Conservation (phyloP, 2,113 vertebrate genomes). For the Pteropus alecto region DNA sequence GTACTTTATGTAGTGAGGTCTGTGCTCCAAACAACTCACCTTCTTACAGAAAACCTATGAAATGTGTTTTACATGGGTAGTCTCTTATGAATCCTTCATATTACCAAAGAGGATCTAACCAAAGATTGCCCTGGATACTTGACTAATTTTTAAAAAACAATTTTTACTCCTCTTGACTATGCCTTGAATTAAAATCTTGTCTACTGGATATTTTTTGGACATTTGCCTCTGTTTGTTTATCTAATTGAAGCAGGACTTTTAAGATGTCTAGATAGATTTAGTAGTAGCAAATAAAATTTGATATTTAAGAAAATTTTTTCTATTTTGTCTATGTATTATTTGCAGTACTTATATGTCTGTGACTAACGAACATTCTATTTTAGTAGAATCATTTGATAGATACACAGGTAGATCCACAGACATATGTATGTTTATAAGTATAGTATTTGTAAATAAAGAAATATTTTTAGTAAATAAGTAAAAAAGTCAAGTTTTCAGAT, state of each 20-base stretch:
- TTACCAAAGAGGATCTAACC: neutral
- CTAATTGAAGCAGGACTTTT: neutral
- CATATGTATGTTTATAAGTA: neutral
- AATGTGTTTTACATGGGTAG: neutral
- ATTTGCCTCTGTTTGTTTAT: neutral
- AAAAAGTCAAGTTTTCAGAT: neutral
- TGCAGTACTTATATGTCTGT: neutral
- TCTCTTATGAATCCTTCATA: neutral
- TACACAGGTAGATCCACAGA: neutral
- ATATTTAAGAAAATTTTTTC: neutral
- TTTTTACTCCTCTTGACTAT: neutral
- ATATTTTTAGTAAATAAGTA: neutral
- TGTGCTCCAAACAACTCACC: neutral
- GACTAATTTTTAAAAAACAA: neutral
- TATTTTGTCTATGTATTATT: neutral
- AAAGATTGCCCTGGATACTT: neutral
- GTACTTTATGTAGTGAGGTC: neutral
- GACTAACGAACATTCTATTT: neutral
- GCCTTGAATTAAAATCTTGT: neutral
- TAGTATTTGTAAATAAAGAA: neutral
- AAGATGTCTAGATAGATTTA: neutral
- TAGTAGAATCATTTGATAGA: neutral
- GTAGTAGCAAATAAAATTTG: neutral
- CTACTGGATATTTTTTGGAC: neutral
- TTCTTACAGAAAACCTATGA: neutral